A percentile compares a stretch with the other conserved stretches of the same genome.
Evolutionary conservation across 2,888 invertebrate genomes (phyloP).

Genomic region (Eumerus sabulonum): DNA sequence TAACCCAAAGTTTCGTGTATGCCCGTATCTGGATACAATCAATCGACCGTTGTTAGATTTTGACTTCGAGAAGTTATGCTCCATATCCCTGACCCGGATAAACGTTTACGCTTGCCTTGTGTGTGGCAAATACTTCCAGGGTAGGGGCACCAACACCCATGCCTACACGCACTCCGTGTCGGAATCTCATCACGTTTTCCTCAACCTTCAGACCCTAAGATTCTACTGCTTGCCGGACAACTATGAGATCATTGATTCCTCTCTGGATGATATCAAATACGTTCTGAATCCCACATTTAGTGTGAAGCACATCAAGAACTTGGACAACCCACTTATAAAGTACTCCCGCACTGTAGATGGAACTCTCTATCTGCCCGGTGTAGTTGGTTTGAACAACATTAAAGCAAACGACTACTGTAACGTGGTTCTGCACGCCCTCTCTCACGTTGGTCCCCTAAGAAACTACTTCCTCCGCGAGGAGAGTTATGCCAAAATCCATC

Average conservation of each 20-base stretch:
- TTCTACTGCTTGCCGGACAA: conserved; percentile 99
- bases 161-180: conserved; percentile 99
- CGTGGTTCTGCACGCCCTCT: conserved; percentile 96
- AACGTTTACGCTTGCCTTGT: conserved; percentile 99
- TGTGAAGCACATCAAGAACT: conserved; percentile 86
- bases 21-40: conserved; percentile 99
- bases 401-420: conserved; percentile 99
- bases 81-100: conserved; percentile 97
- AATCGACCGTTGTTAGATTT: conserved; percentile 98
- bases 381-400: conserved; percentile 98
- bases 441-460: conserved; percentile 95
- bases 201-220: conserved; percentile 96
- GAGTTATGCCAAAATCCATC: conserved; percentile 91
- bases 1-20: conserved; percentile 82
- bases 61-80: conserved; percentile 99
- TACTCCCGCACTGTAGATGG: conserved; percentile 97
- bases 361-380: conserved; percentile 97
- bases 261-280: conserved; percentile 98
- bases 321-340: conserved; percentile 87
- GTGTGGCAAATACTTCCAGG: conserved; percentile 99
- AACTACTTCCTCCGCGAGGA: conserved; percentile 97
- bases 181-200: conserved; percentile 97
- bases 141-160: conserved; percentile 98
- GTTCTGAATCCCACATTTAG: conserved; percentile 98
- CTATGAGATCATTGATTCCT: conserved; percentile 98